Evolutionary conservation across 2,888 invertebrate species (phyloP).

Genomic region (Vandiemenella viatica): DNA sequence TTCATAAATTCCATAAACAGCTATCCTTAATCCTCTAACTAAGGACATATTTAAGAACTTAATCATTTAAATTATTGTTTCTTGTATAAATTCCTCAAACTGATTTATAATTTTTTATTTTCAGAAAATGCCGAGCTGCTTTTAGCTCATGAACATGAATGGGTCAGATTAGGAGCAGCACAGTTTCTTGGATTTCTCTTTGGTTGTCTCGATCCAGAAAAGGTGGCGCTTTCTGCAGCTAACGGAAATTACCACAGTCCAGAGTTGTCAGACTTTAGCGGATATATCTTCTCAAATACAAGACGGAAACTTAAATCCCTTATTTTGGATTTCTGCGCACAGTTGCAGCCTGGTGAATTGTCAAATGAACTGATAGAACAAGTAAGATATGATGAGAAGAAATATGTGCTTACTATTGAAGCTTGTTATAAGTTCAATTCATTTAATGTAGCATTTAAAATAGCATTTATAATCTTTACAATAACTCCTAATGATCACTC

Average conservation of each 20-base stretch:
- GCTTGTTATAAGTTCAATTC: too few relatives aligned
- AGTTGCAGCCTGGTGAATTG: conserved; percentile 48
- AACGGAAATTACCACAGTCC: background rate
- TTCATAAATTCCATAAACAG: too few relatives aligned
- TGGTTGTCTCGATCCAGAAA: conserved; percentile 41
- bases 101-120: too few relatives aligned
- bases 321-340: conserved; percentile 58
- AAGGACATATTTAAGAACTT: too few relatives aligned
- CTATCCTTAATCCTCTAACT: too few relatives aligned
- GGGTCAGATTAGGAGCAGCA: conserved; percentile 66
- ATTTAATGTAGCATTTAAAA: too few relatives aligned
- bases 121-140: conserved; percentile 52
- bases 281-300: conserved; percentile 48
- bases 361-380: conserved; percentile 60
- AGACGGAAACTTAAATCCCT: conserved; percentile 46
- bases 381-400: conserved; percentile 39
- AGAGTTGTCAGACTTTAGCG: conserved; percentile 17
- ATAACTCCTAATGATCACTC: too few relatives aligned
- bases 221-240: conserved; percentile 37
- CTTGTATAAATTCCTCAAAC: too few relatives aligned
- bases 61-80: too few relatives aligned
- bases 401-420: too few relatives aligned
- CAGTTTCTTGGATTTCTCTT: conserved; percentile 63
- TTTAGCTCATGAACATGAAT: conserved; percentile 66
- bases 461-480: too few relatives aligned